These are phyloP conservation scores for Mormyrus iriodes DNA, from an alignment of 2,113 vertebrate species.

Conservation along the genomic window DNA sequence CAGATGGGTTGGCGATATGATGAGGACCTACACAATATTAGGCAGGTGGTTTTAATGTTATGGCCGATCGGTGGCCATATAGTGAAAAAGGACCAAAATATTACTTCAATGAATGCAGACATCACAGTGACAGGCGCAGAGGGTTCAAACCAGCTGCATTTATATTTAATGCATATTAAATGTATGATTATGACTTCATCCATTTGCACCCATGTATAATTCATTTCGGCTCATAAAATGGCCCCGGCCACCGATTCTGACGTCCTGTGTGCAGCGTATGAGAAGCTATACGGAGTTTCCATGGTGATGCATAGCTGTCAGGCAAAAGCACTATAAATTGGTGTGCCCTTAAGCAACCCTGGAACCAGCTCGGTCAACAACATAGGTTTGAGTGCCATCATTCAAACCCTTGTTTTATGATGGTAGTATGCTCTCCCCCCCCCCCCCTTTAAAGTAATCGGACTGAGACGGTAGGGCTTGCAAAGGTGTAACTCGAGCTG, in stretches of 20 bases:
- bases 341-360: slow-evolving; percentile 42
- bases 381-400: slow-evolving; percentile 49
- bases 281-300: slow-evolving; percentile 44
- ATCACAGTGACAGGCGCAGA: slow-evolving; percentile 29
- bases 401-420: slow-evolving; percentile 52
- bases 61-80: slow-evolving; percentile 30
- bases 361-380: slow-evolving; percentile 53
- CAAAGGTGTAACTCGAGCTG: background rate
- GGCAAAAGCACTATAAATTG: slow-evolving; percentile 52
- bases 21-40: background rate
- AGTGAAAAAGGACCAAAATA: background rate
- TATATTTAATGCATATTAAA: slow-evolving; percentile 55
- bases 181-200: slow-evolving; percentile 52
- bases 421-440: background rate
- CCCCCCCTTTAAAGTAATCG: background rate
- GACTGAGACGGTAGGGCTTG: background rate
- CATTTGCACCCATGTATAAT: slow-evolving; percentile 59
- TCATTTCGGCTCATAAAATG: slow-evolving; percentile 48
- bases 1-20: background rate
- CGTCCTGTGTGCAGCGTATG: slow-evolving; percentile 32
- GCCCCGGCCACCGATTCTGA: slow-evolving; percentile 45
- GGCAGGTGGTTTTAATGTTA: background rate
- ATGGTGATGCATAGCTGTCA: slow-evolving; percentile 37
- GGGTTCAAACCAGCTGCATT: slow-evolving; percentile 38
- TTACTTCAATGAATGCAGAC: slow-evolving; percentile 29